Percentiles rank a stretch among this genome's conserved stretches.
These are phyloP conservation scores for Neopipo cinnamomea DNA, from an alignment of 2,113 vertebrate species.

Conservation along the genomic window DNA sequence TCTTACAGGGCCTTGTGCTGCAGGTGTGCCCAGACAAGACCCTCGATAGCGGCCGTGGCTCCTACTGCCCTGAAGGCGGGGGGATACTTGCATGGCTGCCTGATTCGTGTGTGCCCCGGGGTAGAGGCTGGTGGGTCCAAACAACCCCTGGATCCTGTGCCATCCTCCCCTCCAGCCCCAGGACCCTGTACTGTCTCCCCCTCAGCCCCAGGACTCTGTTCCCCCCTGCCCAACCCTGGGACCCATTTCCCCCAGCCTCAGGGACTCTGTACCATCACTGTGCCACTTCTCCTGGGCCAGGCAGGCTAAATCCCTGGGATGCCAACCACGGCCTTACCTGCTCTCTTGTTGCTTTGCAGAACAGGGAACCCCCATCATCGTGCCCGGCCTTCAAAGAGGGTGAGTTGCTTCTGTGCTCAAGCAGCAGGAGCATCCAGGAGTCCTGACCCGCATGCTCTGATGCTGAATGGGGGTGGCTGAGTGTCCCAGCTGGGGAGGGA, in stretches of 20 bases:
- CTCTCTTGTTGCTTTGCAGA: constrained; percentile 69
- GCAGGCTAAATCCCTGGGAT: neutral
- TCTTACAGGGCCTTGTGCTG: neutral
- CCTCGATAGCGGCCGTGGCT: neutral
- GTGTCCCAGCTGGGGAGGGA: rapidly evolving
- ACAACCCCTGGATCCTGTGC: neutral
- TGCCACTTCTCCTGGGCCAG: neutral
- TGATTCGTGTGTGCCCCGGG: rapidly evolving
- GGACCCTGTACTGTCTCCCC: neutral
- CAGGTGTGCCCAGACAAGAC: neutral
- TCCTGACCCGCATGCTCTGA: neutral
- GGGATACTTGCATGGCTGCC: neutral
- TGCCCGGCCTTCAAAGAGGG: constrained; percentile 82
- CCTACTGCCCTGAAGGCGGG: neutral
- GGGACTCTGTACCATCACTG: neutral
- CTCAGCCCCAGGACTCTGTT: neutral
- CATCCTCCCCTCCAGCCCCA: neutral
- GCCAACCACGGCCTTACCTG: neutral
- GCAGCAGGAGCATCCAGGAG: neutral
- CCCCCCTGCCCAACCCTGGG: neutral
- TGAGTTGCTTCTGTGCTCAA: constrained; percentile 55
- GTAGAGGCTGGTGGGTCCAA: neutral
- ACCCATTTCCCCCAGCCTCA: neutral
- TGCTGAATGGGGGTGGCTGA: rapidly evolving
- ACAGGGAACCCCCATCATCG: constrained; percentile 55